Conservation (phyloP, 2,113 vertebrate genomes). For the Heterotis niloticus region DNA sequence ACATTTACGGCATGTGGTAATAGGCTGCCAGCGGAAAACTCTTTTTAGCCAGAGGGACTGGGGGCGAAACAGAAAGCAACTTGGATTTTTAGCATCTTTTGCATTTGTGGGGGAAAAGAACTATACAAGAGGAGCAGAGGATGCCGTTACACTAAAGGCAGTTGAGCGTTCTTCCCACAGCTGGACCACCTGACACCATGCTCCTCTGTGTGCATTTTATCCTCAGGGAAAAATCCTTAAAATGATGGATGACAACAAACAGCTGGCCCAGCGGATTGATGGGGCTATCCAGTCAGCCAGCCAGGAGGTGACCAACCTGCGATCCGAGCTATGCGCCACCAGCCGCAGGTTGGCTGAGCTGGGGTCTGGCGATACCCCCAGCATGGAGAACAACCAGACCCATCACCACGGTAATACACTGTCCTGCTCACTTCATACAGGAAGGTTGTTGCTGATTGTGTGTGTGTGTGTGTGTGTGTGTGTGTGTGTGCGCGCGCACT, state of each 20-base stretch:
- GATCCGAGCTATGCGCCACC: slow-evolving; percentile 82
- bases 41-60: slow-evolving; percentile 24
- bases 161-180: slow-evolving; percentile 43
- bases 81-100: slow-evolving; percentile 23
- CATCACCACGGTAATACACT: slow-evolving; percentile 73
- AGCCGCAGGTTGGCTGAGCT: slow-evolving; percentile 81
- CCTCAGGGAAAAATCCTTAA: slow-evolving; percentile 84
- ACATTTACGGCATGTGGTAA: neutral
- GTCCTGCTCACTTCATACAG: slow-evolving; percentile 14
- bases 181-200: slow-evolving; percentile 71
- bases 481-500: slow-evolving; percentile 7
- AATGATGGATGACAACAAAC: slow-evolving; percentile 94
- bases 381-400: slow-evolving; percentile 74
- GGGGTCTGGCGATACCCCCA: slow-evolving; percentile 64
- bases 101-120: slow-evolving; percentile 32
- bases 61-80: slow-evolving; percentile 24
- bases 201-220: slow-evolving; percentile 76
- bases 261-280: slow-evolving; percentile 83
- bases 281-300: slow-evolving; percentile 86
- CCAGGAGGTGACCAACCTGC: slow-evolving; percentile 85
- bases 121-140: slow-evolving; percentile 14
- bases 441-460: neutral
- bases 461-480: slow-evolving; percentile 7
- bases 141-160: slow-evolving; percentile 26
- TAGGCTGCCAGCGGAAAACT: slow-evolving; percentile 42